These are phyloP conservation scores for Illadopsis cleaveri DNA, from an alignment of 2,113 vertebrate species.

Conservation along the genomic window DNA sequence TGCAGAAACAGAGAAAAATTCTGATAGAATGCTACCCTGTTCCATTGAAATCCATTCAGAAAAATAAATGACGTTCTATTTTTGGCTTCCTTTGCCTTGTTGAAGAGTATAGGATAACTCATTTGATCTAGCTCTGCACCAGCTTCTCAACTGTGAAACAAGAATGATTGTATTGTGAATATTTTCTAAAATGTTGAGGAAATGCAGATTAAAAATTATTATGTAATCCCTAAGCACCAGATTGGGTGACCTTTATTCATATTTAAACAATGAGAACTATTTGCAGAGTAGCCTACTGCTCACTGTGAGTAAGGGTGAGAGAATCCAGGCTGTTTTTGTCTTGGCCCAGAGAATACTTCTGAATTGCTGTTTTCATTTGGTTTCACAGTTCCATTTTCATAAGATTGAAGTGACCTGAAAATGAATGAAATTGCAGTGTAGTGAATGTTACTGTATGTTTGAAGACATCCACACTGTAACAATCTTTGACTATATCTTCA, in stretches of 20 bases:
- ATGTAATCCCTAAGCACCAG: neutral
- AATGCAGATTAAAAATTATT: neutral
- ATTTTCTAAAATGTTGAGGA: neutral
- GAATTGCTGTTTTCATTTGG: neutral
- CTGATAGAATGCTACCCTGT: neutral
- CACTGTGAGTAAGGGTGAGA: neutral
- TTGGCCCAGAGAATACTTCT: neutral
- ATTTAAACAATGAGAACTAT: conserved; percentile 7
- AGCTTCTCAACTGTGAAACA: neutral
- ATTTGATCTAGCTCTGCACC: neutral
- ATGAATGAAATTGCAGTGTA: neutral
- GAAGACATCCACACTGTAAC: neutral
- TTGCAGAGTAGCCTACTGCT: neutral
- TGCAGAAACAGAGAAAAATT: neutral
- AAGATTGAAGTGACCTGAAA: conserved; percentile 1
- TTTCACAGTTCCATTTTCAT: neutral
- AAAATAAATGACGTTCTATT: neutral
- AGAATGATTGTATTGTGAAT: neutral
- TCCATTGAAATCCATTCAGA: neutral
- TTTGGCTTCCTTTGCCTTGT: neutral
- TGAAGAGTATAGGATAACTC: neutral
- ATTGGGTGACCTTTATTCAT: neutral
- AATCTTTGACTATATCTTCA: neutral
- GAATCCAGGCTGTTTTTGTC: conserved; percentile 10
- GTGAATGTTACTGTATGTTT: neutral